Conservation (phyloP, 1,140 invertebrate genomes). For the Drosophila littoralis region DNA sequence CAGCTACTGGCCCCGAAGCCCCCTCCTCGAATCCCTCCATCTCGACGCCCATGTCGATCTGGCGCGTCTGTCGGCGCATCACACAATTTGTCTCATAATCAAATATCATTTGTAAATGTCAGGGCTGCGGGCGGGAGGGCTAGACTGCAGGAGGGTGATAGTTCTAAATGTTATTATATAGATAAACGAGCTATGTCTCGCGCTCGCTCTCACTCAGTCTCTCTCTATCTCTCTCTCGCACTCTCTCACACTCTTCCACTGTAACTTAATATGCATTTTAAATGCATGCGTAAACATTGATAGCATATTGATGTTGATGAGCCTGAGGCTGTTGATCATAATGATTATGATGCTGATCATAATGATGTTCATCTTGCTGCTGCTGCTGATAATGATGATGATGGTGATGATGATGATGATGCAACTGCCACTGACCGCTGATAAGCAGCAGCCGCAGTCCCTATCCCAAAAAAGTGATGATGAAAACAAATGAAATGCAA, state of each 20-base stretch:
- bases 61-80: slow-evolving; percentile 56
- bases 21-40: not conserved
- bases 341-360: slow-evolving; percentile 27
- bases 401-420: slow-evolving; percentile 48
- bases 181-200: not conserved
- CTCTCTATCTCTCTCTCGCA: not conserved
- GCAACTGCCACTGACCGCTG: slow-evolving; percentile 68
- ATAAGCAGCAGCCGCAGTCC: slow-evolving; percentile 57
- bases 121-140: slow-evolving; percentile 57
- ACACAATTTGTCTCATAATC: slow-evolving; percentile 81
- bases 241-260: not conserved
- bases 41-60: slow-evolving; percentile 2
- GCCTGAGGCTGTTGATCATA: slow-evolving; percentile 7
- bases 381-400: slow-evolving; percentile 9
- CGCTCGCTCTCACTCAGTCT: not conserved
- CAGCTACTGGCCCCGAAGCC: slow-evolving; percentile 8
- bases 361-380: slow-evolving; percentile 29
- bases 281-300: slow-evolving; percentile 80
- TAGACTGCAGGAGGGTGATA: slow-evolving; percentile 27
- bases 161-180: not conserved
- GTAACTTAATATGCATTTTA: slow-evolving; percentile 76
- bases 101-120: slow-evolving; percentile 83
- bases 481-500: slow-evolving; percentile 78
- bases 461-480: slow-evolving; percentile 42
- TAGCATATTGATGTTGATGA: slow-evolving; percentile 72